Evolutionary conservation across 2,797 vertebrate species (phyloP).

Genomic region (Falco rusticolus): DNA sequence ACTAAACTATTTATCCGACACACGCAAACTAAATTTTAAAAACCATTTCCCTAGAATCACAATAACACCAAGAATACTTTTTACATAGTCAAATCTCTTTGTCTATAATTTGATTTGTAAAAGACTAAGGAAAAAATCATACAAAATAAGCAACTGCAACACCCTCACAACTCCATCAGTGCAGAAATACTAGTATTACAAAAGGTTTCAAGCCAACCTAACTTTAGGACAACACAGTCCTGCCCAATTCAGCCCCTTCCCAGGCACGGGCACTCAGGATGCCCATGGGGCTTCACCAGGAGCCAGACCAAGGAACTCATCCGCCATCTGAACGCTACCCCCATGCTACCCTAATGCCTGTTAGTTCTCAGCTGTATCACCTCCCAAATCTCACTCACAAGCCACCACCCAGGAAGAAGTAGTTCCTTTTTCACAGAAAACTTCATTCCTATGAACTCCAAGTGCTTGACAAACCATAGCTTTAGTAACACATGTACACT

Average conservation of each 20-base stretch:
- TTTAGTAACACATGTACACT: background rate
- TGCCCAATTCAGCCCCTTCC: background rate
- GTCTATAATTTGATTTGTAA: background rate
- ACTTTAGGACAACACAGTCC: background rate
- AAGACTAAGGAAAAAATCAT: background rate
- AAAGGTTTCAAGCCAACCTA: background rate
- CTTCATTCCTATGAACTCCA: background rate
- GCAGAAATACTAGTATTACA: background rate
- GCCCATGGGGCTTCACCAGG: background rate
- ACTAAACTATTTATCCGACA: background rate
- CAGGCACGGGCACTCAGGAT: background rate
- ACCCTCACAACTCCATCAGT: background rate
- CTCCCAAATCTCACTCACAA: background rate
- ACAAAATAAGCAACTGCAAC: background rate
- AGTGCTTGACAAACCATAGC: background rate
- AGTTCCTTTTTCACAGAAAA: background rate
- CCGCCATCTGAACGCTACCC: background rate
- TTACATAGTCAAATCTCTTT: background rate
- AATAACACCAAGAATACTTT: background rate
- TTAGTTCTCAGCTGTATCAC: background rate
- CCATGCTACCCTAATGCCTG: background rate
- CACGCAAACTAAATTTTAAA: background rate
- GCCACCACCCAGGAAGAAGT: background rate
- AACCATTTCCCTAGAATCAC: background rate
- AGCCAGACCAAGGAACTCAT: background rate